These are phyloP conservation scores for Leucoraja ocellata DNA, from an alignment of 2,797 vertebrate genomes.

Conservation along the genomic window DNA sequence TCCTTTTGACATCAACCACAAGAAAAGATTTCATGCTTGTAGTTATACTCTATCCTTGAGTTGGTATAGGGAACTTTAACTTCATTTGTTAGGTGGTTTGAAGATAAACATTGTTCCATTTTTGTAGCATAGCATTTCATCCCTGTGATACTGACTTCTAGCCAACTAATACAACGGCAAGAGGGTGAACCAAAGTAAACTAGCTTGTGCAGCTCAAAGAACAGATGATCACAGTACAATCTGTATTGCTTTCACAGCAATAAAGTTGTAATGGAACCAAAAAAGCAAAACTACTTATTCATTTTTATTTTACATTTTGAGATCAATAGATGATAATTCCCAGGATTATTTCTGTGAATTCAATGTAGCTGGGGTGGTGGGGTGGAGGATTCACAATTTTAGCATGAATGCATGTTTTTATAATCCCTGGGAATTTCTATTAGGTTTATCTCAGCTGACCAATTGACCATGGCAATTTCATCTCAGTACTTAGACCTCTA, in stretches of 20 bases:
- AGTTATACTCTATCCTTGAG: not conserved
- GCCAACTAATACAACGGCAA: slow-evolving; percentile 14
- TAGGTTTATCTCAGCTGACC: not conserved
- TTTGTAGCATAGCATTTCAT: slow-evolving; percentile 29
- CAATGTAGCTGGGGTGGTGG: not conserved
- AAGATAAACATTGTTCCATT: slow-evolving; percentile 32
- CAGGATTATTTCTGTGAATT: not conserved
- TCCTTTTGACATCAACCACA: slow-evolving; percentile 24
- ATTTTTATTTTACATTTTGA: not conserved
- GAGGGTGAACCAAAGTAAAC: slow-evolving; percentile 20
- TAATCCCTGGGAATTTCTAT: not conserved
- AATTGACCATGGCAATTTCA: no score
- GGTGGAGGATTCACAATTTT: not conserved
- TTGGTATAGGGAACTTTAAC: slow-evolving; percentile 9
- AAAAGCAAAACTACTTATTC: not conserved
- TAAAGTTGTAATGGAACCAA: not conserved
- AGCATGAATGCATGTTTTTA: not conserved
- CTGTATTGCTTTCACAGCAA: not conserved
- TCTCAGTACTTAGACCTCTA: not conserved
- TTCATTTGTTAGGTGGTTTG: slow-evolving; percentile 21
- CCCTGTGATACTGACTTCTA: not conserved
- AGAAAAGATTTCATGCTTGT: slow-evolving; percentile 14
- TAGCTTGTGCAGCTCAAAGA: not conserved
- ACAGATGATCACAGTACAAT: not conserved
- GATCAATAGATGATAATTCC: not conserved